These are phyloP conservation scores for Leiothrix lutea DNA, from an alignment of 2,113 vertebrate species.

Conservation along the genomic window DNA sequence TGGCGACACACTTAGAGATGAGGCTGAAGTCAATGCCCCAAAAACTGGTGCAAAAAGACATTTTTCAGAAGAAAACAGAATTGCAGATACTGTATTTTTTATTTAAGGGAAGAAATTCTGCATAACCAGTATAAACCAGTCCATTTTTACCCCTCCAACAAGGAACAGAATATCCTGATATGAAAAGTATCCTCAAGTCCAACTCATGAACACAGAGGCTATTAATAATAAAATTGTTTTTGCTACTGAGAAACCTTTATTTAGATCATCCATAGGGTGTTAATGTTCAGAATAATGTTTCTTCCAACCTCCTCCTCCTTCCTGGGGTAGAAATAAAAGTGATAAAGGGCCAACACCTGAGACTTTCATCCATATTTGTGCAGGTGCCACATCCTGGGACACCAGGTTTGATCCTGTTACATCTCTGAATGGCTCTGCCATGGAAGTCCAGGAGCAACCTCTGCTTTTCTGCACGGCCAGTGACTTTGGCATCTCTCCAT, in stretches of 20 bases:
- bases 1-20: rapidly evolving
- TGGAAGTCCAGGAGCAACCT: neutral
- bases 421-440: neutral
- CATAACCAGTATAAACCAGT: neutral
- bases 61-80: neutral
- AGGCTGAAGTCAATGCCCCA: neutral
- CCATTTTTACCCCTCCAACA: neutral
- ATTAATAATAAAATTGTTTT: neutral
- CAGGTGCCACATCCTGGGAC: neutral
- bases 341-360: neutral
- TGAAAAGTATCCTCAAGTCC: neutral
- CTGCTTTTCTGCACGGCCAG: neutral
- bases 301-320: neutral
- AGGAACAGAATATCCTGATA: neutral
- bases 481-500: neutral
- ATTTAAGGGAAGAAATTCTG: neutral
- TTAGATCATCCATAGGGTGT: neutral
- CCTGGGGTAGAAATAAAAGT: neutral
- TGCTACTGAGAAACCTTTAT: neutral
- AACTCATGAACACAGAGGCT: neutral
- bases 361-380: neutral
- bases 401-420: neutral
- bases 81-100: neutral
- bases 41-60: neutral
- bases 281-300: neutral